These are phyloP conservation scores for Eupithecia exiguata DNA, from an alignment of 2,888 invertebrate species.

Conservation along the genomic window DNA sequence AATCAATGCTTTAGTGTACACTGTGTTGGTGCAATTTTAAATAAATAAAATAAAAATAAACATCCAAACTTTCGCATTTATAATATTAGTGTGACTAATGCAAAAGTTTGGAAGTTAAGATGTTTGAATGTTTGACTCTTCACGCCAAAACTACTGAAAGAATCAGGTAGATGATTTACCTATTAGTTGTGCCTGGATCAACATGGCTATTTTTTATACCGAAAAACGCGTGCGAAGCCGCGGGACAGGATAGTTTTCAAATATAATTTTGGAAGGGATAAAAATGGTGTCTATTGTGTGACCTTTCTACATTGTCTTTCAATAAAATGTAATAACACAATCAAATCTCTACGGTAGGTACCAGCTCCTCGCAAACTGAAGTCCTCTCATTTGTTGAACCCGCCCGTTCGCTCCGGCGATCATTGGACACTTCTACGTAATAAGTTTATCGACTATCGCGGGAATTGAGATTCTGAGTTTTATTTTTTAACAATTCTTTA, in stretches of 20 bases:
- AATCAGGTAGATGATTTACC: neutral
- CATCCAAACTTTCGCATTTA: too few relatives aligned
- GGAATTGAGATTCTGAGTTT: slow-evolving; percentile 53
- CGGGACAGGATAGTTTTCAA: neutral
- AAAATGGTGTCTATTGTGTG: neutral
- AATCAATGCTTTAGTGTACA: too few relatives aligned
- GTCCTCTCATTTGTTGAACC: slow-evolving; percentile 66
- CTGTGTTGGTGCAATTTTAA: too few relatives aligned
- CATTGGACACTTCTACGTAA: slow-evolving; percentile 67
- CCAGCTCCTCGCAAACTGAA: slow-evolving; percentile 35
- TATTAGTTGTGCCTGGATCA: neutral
- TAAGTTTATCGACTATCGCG: slow-evolving; percentile 68
- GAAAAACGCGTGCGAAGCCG: neutral
- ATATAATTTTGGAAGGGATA: neutral
- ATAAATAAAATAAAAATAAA: too few relatives aligned
- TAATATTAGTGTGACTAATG: neutral
- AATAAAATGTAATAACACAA: slow-evolving; percentile 9
- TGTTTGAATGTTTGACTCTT: neutral
- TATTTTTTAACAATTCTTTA: slow-evolving; percentile 33
- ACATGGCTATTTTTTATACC: neutral
- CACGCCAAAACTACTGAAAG: neutral
- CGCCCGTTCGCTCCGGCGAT: slow-evolving; percentile 62
- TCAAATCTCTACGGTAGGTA: slow-evolving; percentile 23
- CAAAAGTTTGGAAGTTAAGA: neutral
- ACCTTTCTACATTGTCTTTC: neutral